Evolutionary conservation across 37 sponge, comb jelly and placozoan genomes (phyloP).

Genomic region (Hexactinellida sp.): DNA sequence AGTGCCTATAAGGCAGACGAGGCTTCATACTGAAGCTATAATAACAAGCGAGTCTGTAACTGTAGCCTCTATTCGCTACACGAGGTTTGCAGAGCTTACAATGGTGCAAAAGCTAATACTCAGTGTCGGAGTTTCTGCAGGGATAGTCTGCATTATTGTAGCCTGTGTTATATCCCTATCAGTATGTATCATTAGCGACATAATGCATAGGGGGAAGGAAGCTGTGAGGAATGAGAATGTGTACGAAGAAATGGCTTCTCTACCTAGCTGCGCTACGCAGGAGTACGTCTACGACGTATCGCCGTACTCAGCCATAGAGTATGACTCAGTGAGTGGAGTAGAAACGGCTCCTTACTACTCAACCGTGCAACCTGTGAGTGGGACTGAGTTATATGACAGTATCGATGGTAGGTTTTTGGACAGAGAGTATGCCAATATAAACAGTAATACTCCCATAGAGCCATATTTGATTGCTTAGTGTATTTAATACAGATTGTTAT

Average conservation of each 20-base stretch:
- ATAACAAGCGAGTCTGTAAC: background rate
- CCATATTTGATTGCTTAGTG: background rate
- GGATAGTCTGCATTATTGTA: background rate
- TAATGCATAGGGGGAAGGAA: background rate
- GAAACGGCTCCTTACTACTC: background rate
- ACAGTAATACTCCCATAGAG: background rate
- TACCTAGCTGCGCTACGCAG: background rate
- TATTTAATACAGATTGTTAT: background rate
- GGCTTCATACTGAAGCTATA: background rate
- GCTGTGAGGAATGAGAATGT: background rate
- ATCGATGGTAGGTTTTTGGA: background rate
- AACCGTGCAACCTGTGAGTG: background rate
- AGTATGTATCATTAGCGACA: background rate
- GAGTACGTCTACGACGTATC: background rate
- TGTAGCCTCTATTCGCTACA: background rate
- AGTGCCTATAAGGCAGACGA: background rate
- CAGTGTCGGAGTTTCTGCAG: background rate
- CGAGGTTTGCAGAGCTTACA: background rate
- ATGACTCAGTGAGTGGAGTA: background rate
- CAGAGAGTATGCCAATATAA: background rate
- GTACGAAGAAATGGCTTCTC: slow-evolving; percentile 3
- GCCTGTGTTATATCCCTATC: background rate
- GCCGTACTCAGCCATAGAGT: background rate
- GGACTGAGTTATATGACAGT: background rate
- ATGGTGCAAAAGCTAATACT: background rate